Evolutionary conservation across 2,797 vertebrate genomes (phyloP).

Genomic region (Poecilia velifera): DNA sequence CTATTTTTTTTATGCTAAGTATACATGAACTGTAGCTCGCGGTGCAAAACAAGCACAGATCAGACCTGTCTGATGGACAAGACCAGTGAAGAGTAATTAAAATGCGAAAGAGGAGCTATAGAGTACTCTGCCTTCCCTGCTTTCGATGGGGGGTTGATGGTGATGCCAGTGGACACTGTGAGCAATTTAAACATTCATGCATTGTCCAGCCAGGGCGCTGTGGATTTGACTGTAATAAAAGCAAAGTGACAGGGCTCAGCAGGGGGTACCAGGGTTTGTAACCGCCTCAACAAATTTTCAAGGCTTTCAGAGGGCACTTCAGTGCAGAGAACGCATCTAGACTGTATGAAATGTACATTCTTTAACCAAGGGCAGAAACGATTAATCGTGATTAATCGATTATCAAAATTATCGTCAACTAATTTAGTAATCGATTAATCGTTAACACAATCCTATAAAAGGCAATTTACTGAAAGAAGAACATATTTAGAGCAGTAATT

Average conservation of each 20-base stretch:
- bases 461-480: no score
- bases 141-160: conserved; percentile 83
- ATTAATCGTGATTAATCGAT: no score
- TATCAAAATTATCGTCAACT: no score
- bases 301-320: conserved; percentile 47
- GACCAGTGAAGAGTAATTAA: conserved; percentile 72
- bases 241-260: conserved; percentile 85
- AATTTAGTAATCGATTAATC: no score
- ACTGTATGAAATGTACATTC: conserved; percentile 21
- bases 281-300: conserved; percentile 66
- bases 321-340: conserved; percentile 22
- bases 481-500: no score
- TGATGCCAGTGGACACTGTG: conserved; percentile 86
- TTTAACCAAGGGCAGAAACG: conserved; percentile 43
- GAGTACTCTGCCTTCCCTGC: conserved; percentile 65
- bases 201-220: conserved; percentile 84
- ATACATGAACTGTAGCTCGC: conserved; percentile 14
- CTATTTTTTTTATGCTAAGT: not conserved
- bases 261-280: conserved; percentile 69
- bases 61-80: conserved; percentile 54
- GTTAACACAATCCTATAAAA: no score
- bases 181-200: conserved; percentile 90
- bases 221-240: conserved; percentile 83
- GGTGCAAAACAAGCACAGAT: conserved; percentile 51
- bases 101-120: conserved; percentile 68